Base-by-base conservation (phyloP, 53 echinoderm and acorn worm genomes). In the Paelopatides confundens region DNA sequence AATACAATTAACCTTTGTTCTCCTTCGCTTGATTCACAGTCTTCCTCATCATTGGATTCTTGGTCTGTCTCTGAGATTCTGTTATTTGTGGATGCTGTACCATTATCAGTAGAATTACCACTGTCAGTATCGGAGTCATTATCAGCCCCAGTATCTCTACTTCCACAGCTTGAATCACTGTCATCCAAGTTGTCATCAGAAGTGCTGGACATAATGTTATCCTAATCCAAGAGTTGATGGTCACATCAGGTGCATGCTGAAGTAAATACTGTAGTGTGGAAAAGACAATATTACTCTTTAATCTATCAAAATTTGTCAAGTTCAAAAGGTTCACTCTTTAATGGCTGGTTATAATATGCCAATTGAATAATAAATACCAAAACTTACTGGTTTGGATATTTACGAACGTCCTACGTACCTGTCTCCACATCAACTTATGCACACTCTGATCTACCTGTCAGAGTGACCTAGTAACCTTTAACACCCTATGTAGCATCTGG, bases 81-180 rank as follows among this genome's bases (percentile, higher is more conserved):
- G 28, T 28, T 85, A 66, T 26, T 71, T 68, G 66, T 66, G 18
- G 71, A 71, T 6, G 51, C 50, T 5, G 78, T 87, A 31, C 87
- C 91, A 70, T 77, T 93, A 86, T 95, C 95, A n/a, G 95, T 93
- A 28, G 91, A 91, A 74, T 96, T 86, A 14, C 96, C 94, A 62
- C 94, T 96, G 82, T 94, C 93, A 18, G 88, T 92, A 53, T 94
- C 87, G 15, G 89, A 88, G 67, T 89, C 90, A 71, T 88, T 90
- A n/a, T 77, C 81, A 51, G 86, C 94, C 30, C 85, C 94, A 12
- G 94, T 90, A 38, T 93, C 95, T 54, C 93, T 91, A 76, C 95
- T 95, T 9, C 91, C 95, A 87, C 91, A 94, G 6, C 93, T 91
- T 2, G 96, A 93, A 87, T 96, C 94, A 50, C 92, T 92, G 77